phyloP scores from a whole-genome alignment of 2,797 vertebrate species.

The Hybognathus amarus region DNA sequence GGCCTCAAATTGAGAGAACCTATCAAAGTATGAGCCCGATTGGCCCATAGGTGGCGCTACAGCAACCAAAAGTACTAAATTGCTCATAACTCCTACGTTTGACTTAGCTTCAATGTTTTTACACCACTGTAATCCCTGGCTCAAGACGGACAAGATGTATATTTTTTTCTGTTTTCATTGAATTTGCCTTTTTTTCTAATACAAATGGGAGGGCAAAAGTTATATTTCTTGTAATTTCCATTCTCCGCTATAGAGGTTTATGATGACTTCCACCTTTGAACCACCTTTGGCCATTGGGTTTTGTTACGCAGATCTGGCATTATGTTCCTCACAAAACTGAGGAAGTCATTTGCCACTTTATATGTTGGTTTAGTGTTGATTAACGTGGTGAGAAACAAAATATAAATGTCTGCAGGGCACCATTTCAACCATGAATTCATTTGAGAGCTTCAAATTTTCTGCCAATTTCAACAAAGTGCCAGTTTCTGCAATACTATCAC shows the following conservation, averaged over 20 bases:
- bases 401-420: neutral
- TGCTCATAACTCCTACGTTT: too few relatives aligned
- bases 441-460: neutral
- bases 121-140: too few relatives aligned
- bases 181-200: neutral
- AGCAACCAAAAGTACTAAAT: too few relatives aligned
- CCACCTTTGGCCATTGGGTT: neutral
- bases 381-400: constrained; percentile 1
- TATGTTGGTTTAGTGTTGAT: neutral
- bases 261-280: neutral
- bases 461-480: neutral
- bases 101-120: too few relatives aligned
- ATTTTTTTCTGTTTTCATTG: neutral
- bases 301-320: neutral
- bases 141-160: too few relatives aligned
- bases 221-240: neutral
- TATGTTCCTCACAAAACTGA: neutral
- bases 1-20: too few relatives aligned
- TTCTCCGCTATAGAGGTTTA: neutral
- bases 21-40: too few relatives aligned
- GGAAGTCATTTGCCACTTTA: neutral
- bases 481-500: constrained; percentile 50
- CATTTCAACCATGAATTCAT: constrained; percentile 12
- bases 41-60: too few relatives aligned
- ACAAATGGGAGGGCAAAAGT: neutral